phyloP scores from a whole-genome alignment of 2,888 invertebrate genomes.

The Cheilosia scutellata region DNA sequence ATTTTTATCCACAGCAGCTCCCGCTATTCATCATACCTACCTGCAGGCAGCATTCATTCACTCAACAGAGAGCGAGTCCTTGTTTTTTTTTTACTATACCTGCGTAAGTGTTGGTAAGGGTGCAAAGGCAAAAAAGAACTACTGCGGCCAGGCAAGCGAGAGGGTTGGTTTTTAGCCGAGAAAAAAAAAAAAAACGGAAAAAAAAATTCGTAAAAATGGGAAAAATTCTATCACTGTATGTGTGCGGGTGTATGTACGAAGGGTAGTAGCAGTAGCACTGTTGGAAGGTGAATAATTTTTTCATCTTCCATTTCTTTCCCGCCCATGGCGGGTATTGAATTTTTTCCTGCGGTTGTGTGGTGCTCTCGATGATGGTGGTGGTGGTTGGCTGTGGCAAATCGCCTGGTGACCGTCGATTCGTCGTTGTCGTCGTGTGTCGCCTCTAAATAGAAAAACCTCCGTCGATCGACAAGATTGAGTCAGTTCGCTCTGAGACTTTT shows the following conservation, averaged over 20 bases:
- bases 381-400: slow-evolving; percentile 74
- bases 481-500: slow-evolving; percentile 84
- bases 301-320: slow-evolving; percentile 62
- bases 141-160: slow-evolving; percentile 18
- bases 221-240: slow-evolving; percentile 63
- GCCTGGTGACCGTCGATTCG: slow-evolving; percentile 78
- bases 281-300: slow-evolving; percentile 59
- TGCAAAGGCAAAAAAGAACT: slow-evolving; percentile 28
- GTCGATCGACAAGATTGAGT: slow-evolving; percentile 83
- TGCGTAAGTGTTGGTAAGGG: slow-evolving; percentile 51
- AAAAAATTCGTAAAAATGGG: slow-evolving; percentile 54
- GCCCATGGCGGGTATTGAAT: slow-evolving; percentile 77
- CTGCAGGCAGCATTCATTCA: slow-evolving; percentile 26
- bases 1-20: background rate
- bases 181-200: slow-evolving; percentile 32
- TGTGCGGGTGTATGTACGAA: slow-evolving; percentile 32
- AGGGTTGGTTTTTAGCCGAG: slow-evolving; percentile 31
- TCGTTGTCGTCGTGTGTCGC: slow-evolving; percentile 77
- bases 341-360: slow-evolving; percentile 83
- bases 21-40: slow-evolving; percentile 46
- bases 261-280: slow-evolving; percentile 47
- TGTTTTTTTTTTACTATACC: slow-evolving; percentile 14
- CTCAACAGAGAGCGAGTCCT: slow-evolving; percentile 58
- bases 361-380: slow-evolving; percentile 67
- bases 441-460: slow-evolving; percentile 83